phyloP scores from a whole-genome alignment of 2,113 vertebrate genomes.

The Ifrita kowaldi region DNA sequence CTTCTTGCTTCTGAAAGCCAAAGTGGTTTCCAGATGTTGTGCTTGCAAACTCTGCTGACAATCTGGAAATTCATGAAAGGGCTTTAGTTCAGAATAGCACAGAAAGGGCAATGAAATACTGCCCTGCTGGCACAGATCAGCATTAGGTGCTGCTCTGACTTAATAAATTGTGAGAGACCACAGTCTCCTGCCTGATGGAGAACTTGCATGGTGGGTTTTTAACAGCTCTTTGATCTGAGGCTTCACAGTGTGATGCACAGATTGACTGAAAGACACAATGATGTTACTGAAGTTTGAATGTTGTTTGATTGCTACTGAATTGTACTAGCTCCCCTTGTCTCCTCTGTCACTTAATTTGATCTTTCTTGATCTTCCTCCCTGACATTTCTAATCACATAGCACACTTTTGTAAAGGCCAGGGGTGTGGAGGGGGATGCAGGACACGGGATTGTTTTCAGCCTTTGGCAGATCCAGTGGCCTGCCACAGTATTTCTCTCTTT shows the following conservation, averaged over 20 bases:
- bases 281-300: neutral
- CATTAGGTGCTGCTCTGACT: neutral
- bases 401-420: neutral
- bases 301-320: neutral
- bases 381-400: neutral
- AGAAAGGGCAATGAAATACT: neutral
- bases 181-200: neutral
- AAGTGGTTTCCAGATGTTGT: neutral
- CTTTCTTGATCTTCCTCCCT: neutral
- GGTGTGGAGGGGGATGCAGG: neutral
- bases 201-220: neutral
- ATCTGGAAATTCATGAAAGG: neutral
- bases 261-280: neutral
- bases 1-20: neutral
- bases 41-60: neutral
- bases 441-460: neutral
- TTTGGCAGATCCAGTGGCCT: neutral
- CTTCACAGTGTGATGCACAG: neutral
- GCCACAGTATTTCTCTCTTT: neutral
- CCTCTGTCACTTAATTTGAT: neutral
- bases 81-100: neutral
- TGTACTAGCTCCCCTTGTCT: neutral
- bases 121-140: neutral
- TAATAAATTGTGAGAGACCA: neutral
- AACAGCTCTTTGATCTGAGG: neutral